Conservation (phyloP, 1,140 invertebrate genomes). For the Trichogramma pretiosum region DNA sequence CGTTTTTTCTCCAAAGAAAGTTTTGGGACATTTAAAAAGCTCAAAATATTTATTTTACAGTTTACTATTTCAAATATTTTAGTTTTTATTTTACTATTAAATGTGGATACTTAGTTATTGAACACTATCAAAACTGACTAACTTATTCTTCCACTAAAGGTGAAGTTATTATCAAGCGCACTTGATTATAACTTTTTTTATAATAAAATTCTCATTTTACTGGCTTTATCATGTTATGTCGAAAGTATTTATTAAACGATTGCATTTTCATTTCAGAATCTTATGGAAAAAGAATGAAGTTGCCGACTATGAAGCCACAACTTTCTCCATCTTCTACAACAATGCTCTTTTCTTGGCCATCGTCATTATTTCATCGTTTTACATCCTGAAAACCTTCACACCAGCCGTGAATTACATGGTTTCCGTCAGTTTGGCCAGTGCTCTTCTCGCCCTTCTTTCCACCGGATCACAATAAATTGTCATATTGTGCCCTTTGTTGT, state of each 20-base stretch:
- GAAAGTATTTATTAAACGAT: no score
- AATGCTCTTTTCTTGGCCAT: conserved; percentile 93
- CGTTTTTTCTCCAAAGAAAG: no score
- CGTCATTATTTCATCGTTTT: conserved; percentile 92
- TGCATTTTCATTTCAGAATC: conserved; percentile 64
- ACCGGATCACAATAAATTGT: conserved; percentile 56
- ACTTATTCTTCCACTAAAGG: no score
- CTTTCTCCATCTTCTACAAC: conserved; percentile 98
- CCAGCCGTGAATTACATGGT: conserved; percentile 89
- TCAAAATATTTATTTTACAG: no score
- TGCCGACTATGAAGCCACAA: conserved; percentile 97
- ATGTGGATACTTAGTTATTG: no score
- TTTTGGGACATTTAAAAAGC: no score
- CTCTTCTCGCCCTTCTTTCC: conserved; percentile 81
- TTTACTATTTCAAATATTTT: no score
- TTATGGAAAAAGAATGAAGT: conserved; percentile 99
- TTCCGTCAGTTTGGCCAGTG: conserved; percentile 76
- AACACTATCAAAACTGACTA: no score
- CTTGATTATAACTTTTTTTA: no score
- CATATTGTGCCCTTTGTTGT: conserved; percentile 3
- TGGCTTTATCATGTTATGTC: conserved; percentile 11
- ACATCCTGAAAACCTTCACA: conserved; percentile 80
- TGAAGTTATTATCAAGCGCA: no score
- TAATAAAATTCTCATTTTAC: no score
- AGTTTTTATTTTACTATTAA: no score